Base-by-base conservation (phyloP, 2,888 invertebrate species). In the Hemithea aestivaria region DNA sequence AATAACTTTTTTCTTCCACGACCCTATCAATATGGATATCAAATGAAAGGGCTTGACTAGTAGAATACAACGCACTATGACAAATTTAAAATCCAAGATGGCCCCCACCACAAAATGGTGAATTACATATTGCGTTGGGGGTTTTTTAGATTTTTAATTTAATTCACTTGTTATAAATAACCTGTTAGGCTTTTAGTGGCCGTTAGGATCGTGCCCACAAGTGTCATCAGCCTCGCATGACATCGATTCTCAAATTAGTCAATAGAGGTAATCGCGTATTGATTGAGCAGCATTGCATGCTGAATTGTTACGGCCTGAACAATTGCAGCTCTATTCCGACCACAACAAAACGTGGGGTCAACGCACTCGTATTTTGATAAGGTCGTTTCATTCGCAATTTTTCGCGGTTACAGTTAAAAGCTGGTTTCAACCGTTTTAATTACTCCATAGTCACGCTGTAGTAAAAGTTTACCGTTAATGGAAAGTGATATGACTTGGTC, bases 391-490 rank as follows among this genome's bases (percentile, higher is more conserved):
- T 64, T 61, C 62, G 66, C 57, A 59, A 67, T 61, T 66, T 69
- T 75, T 64, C 71, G 65, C 66, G 62, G 72, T 70, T 70, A 83
- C 83, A 66, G 79, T 82, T 78, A 77, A 80, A 73, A 63, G 64
- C 66, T 65, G 69, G 64, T 66, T 70, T 66, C 58, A 57, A 56
- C 83, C 84, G 84, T 84, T 85, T 84, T 84, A 84, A 85, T 85
- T 81, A 78, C 79, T 76, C 77, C 71, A 75, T 73, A 74, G 80
- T 73, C 74, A 72, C 71, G 74, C 70, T 66, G 73, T 73, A 75
- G 77, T 76, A 74, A 75, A 62, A 68, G 59, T 70, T 54, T 73
- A 81, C 84, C 77, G 85, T 78, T 85, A 72, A 66, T 62, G 65
- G 78, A 82, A 81, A 82, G 81, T 79, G 78, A 83, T 76, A 71